These are phyloP conservation scores for Baronia brevicornis DNA, from an alignment of 2,888 invertebrate genomes.

Conservation along the genomic window DNA sequence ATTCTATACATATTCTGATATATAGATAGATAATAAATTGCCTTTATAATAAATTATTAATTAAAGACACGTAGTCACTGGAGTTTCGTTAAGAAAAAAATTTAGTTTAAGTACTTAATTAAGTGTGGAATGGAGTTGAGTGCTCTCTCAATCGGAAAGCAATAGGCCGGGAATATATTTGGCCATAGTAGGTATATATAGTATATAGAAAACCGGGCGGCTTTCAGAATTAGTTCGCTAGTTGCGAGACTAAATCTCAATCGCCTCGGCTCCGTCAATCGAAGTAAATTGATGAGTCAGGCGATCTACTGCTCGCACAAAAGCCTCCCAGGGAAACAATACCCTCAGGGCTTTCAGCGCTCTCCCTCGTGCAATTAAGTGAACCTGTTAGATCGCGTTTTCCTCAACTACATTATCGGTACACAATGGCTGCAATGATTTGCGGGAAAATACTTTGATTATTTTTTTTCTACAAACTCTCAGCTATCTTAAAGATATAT, in stretches of 20 bases:
- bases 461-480: slow-evolving; percentile 39
- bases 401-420: slow-evolving; percentile 64
- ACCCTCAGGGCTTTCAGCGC: slow-evolving; percentile 49
- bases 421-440: slow-evolving; percentile 69
- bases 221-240: slow-evolving; percentile 30
- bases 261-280: slow-evolving; percentile 48
- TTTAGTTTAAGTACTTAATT: too few species aligned
- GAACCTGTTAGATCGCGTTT: slow-evolving; percentile 57
- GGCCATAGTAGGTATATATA: slow-evolving; percentile 13
- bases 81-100: slow-evolving; percentile 20
- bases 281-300: slow-evolving; percentile 67
- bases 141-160: too few species aligned
- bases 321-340: slow-evolving; percentile 65
- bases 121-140: too few species aligned
- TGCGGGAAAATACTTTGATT: slow-evolving; percentile 63
- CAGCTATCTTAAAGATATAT: slow-evolving; percentile 28
- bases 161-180: too few species aligned
- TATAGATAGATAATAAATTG: too few species aligned
- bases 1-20: too few species aligned
- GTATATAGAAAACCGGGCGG: slow-evolving; percentile 19
- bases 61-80: too few species aligned
- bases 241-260: slow-evolving; percentile 44
- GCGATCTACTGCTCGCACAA: slow-evolving; percentile 48
- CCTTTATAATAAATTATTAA: too few species aligned
- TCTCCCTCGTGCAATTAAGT: slow-evolving; percentile 68